Base-by-base conservation (phyloP, 2,797 vertebrate species). In the Sciaenops ocellatus region DNA sequence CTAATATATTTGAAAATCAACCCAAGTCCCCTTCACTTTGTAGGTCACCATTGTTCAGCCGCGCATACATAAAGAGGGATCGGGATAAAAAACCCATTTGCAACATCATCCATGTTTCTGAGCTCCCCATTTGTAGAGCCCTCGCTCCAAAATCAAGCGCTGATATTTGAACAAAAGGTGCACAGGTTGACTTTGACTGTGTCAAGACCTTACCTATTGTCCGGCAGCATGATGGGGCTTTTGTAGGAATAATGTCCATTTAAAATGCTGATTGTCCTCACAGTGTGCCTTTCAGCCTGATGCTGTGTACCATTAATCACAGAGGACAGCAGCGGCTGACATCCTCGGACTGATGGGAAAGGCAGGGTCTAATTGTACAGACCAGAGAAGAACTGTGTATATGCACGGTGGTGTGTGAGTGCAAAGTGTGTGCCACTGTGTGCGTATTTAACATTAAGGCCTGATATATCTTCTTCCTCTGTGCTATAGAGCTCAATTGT, bases 191-290 rank as follows among this genome's bases (percentile, higher is more conserved):
- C 86, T 85, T 89, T 92, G 90, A 75, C 78, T 69, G 55, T 63
- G 68, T 80, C 80, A 55, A 64, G 77, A 69, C 76, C 61, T 71
- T 4, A 55, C 38, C 87, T 44, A 72, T 90, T 91, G 87, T 90
- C 72, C 70, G 10, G 64, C 75, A 41, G 52, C 67, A 61, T 3
- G 78, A 78, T 41, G 50, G 76, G 50, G 70, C 81, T 79, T 90
- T 88, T 89, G 88, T 85, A 34, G 51, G 59, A 87, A 83, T 83
- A 89, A 89, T 76, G 86, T 87, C 88, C 87, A 81, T 87, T 89
- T 89, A 85, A 88, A 90, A 82, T 73, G 69, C 54, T 67, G 59
- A 87, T 92, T 92, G 89, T 92, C 73, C 90, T 83, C 72, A 1
- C 54, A 55, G 77, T 51, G 63, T 62, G 81, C 84, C 85, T 89